Base-by-base conservation (phyloP, 92 coral and sea anemone genomes). In the Pocillopora grandis region DNA sequence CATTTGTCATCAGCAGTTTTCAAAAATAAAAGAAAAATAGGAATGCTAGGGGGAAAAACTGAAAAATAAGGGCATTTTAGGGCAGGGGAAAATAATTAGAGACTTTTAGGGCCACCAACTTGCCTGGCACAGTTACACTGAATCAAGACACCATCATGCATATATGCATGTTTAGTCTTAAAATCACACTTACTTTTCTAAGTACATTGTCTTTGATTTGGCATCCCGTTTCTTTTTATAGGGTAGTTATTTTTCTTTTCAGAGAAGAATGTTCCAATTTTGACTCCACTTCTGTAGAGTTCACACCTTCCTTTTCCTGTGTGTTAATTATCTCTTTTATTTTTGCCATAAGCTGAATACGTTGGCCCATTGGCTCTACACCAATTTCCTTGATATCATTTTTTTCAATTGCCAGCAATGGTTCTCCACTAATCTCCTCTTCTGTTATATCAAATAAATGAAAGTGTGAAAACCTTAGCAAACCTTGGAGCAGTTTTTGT, bases 61-160 rank as follows among this genome's bases (percentile, higher is more conserved):
- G 58, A 73, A 81, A 81, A 81, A 52, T 65, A 65, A 71, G 86
- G 86, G 86, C 19, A 71, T 81, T 81, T 81, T 66, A 71, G 79
- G 86, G 68, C 77, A 61, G 6, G 65, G 15, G 65, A 61, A 61
- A 13, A 27, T 61, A 61, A 2, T 61, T 80, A 71, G 70, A 81
- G 86, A 12, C 72, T 81, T 81, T 81, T 66, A 71, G 79, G 86
- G 77, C 77, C 65, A 61, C 65, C 65, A 61, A 61, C 65, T 3
- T 13, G 65, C 65, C 65, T 61, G 19, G 31, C 31, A 27, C 31
- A 27, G 31, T 4, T 2, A 13, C 18, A 65, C 69, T 65, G 35
- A 65, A 65, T 65, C 69, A 65, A 65, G 16, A 65, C 33, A 18
- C 9, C 27, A 65, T 35, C 23, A 65, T n/a, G 10, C n/a, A 65